These are phyloP conservation scores for Scaptomyza caliginosa DNA, from an alignment of 2,888 invertebrate species.

Conservation along the genomic window DNA sequence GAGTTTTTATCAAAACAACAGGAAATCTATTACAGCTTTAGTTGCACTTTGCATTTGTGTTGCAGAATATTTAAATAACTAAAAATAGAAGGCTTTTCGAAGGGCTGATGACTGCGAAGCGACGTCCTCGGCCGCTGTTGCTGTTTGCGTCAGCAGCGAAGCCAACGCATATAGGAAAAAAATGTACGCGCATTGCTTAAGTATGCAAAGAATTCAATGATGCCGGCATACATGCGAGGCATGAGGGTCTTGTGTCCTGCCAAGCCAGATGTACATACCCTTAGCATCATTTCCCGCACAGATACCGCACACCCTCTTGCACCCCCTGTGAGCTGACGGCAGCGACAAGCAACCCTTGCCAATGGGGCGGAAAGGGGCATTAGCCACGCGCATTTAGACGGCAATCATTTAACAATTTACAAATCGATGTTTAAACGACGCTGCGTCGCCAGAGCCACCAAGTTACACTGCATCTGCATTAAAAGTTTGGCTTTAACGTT, in stretches of 20 bases:
- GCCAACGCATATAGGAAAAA: slow-evolving; percentile 31
- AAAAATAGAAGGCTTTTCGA: slow-evolving; percentile 10
- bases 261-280: slow-evolving; percentile 25
- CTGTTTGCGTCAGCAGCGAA: slow-evolving; percentile 3
- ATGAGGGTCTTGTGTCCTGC: slow-evolving; percentile 34
- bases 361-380: slow-evolving; percentile 47
- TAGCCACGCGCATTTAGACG: slow-evolving; percentile 78
- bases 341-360: slow-evolving; percentile 57
- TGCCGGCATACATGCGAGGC: slow-evolving; percentile 38
- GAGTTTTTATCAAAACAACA: background rate
- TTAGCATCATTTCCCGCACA: slow-evolving; percentile 14
- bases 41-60: background rate
- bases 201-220: slow-evolving; percentile 67
- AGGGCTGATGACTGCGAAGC: slow-evolving; percentile 18
- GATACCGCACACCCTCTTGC: slow-evolving; percentile 11
- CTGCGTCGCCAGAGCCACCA: slow-evolving; percentile 28
- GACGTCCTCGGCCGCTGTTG: slow-evolving; percentile 5
- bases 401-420: slow-evolving; percentile 82
- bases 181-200: slow-evolving; percentile 64
- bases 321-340: slow-evolving; percentile 5
- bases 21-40: background rate
- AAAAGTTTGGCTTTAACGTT: slow-evolving; percentile 69
- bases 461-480: slow-evolving; percentile 49
- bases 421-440: slow-evolving; percentile 82
- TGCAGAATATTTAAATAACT: slow-evolving; percentile 12